These are phyloP conservation scores for Gadopsis bispinosus DNA, from an alignment of 2,797 vertebrate genomes.

Conservation along the genomic window DNA sequence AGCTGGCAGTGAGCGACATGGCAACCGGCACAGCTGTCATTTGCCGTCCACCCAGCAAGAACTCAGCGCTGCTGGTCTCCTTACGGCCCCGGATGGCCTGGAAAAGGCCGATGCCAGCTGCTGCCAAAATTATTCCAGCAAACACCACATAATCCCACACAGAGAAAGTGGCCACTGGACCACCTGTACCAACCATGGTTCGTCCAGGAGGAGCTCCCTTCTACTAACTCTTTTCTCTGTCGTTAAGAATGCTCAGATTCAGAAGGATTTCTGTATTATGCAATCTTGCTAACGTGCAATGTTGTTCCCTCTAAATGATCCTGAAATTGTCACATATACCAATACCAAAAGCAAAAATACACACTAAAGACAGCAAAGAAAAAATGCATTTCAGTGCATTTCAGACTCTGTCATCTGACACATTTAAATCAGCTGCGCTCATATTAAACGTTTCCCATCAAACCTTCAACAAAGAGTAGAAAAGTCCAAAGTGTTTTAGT, in stretches of 20 bases:
- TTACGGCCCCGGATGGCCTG: conserved; percentile 83
- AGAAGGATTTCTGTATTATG: conserved; percentile 17
- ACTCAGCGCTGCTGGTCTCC: conserved; percentile 80
- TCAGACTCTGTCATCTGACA: not conserved
- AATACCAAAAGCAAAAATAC: not conserved
- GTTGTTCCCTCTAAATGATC: not conserved
- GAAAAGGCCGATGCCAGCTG: conserved; percentile 84
- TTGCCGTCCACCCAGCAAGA: conserved; percentile 85
- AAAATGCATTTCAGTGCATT: not conserved
- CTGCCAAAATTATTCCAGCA: conserved; percentile 73
- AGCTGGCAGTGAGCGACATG: conserved; percentile 89
- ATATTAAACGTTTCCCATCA: conserved; percentile 11
- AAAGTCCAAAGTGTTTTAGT: conserved; percentile 9
- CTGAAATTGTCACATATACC: not conserved
- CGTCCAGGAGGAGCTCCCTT: conserved; percentile 10
- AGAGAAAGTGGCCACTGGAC: conserved; percentile 81
- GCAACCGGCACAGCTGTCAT: conserved; percentile 88
- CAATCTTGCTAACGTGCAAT: conserved; percentile 29
- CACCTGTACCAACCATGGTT: conserved; percentile 81
- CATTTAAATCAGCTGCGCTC: not conserved
- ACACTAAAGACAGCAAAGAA: not conserved
- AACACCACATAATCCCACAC: conserved; percentile 91
- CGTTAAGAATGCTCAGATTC: not conserved
- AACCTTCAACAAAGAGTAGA: conserved; percentile 18
- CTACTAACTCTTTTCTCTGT: conserved; percentile 1